Percentiles rank a stretch among this genome's conserved stretches.
These are phyloP conservation scores for Dioctria linearis DNA, from an alignment of 2,888 invertebrate genomes.

Conservation along the genomic window DNA sequence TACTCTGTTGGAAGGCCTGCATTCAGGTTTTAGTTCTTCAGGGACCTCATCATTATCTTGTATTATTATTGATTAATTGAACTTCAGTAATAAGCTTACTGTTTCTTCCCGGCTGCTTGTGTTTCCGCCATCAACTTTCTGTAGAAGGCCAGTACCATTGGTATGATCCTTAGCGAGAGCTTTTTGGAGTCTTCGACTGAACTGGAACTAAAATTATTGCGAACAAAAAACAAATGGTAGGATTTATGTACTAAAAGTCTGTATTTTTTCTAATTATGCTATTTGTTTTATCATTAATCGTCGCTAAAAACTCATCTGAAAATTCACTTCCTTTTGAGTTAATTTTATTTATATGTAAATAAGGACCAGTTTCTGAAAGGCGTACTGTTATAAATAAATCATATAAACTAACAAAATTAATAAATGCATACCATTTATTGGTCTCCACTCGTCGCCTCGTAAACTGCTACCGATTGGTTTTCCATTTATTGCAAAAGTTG, in stretches of 20 bases:
- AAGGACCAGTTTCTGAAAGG: conserved; percentile 65
- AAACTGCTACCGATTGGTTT: conserved; percentile 61
- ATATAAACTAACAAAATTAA: background rate
- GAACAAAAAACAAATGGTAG: no score
- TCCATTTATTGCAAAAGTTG: conserved; percentile 69
- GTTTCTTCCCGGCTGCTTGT: no score
- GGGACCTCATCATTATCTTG: no score
- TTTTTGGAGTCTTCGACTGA: no score
- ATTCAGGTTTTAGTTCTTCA: no score
- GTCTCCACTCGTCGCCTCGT: conserved; percentile 53
- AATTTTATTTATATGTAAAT: conserved; percentile 65
- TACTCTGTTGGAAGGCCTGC: no score
- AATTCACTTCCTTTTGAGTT: conserved; percentile 62
- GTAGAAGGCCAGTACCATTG: no score
- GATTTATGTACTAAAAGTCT: background rate
- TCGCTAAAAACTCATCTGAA: conserved; percentile 64
- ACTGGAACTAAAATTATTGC: no score
- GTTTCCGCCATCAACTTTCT: no score
- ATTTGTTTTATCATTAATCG: conserved; percentile 63
- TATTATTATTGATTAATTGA: no score
- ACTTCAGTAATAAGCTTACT: no score
- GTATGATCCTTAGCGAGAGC: no score
- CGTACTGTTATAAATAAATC: background rate
- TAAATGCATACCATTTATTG: conserved; percentile 52
- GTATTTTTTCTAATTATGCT: conserved; percentile 21